Percentiles rank a stretch among this genome's conserved stretches.
These are phyloP conservation scores for Cacoxenus indagator DNA, from an alignment of 2,888 invertebrate species.

Conservation along the genomic window DNA sequence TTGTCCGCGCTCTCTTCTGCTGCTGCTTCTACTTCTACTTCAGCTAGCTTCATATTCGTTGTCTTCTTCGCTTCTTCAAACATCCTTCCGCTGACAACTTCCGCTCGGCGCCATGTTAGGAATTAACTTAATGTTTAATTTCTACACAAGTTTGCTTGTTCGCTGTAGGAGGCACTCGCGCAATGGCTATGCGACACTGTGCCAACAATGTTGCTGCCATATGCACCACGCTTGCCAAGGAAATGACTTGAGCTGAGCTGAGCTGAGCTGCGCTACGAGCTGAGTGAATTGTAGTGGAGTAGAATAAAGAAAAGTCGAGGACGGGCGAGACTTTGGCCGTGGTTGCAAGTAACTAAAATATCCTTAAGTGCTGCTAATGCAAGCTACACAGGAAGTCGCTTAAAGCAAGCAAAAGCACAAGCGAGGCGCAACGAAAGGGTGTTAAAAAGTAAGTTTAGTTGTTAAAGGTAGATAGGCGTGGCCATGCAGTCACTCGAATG, in stretches of 20 bases:
- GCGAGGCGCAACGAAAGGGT: not conserved
- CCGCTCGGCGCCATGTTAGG: conserved; percentile 20
- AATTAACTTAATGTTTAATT: conserved; percentile 22
- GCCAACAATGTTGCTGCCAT: not conserved
- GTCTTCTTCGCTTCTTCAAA: not conserved
- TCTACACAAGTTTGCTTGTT: conserved; percentile 18
- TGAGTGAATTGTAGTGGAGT: not conserved
- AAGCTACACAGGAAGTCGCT: conserved; percentile 20
- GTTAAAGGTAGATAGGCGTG: too few species aligned
- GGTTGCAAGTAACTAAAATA: conserved; percentile 4
- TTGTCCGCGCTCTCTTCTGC: not conserved
- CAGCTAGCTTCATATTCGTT: not conserved
- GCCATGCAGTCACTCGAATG: too few species aligned
- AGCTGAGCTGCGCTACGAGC: not conserved
- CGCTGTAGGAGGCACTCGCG: not conserved
- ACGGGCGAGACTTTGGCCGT: not conserved
- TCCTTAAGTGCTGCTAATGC: conserved; percentile 21
- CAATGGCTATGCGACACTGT: not conserved
- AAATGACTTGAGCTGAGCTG: conserved; percentile 12
- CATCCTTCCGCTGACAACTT: conserved; percentile 19
- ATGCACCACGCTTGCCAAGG: not conserved
- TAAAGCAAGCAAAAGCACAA: conserved; percentile 7
- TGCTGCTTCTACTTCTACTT: not conserved
- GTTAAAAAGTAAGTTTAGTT: too few species aligned
- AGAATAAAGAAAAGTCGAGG: not conserved